These are phyloP conservation scores for Gnathonemus longibarbis DNA, from an alignment of 2,113 vertebrate species.

Conservation along the genomic window DNA sequence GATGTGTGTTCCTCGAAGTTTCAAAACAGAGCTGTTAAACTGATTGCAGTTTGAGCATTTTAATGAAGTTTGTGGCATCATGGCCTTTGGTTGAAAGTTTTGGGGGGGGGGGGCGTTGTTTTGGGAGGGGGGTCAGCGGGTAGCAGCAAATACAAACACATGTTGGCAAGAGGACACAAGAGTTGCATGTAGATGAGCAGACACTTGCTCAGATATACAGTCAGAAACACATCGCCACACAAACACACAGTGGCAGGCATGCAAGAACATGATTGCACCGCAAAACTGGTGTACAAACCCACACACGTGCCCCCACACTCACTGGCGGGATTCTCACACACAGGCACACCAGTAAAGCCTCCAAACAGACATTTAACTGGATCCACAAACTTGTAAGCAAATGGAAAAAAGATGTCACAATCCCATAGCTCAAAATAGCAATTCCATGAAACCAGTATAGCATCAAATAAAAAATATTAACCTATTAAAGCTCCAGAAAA, in stretches of 20 bases:
- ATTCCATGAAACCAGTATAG: slow-evolving; percentile 43
- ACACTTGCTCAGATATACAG: not conserved
- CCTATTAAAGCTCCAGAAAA: slow-evolving; percentile 44
- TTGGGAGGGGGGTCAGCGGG: not conserved
- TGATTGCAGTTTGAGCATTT: not conserved
- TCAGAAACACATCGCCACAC: not conserved
- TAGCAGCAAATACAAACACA: not conserved
- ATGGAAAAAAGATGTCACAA: slow-evolving; percentile 43
- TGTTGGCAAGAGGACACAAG: not conserved
- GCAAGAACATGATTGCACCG: not conserved
- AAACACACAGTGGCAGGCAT: not conserved
- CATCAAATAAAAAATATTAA: slow-evolving; percentile 49
- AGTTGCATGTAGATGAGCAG: not conserved
- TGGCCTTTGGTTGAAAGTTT: not conserved
- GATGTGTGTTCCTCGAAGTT: not conserved
- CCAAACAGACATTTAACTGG: slow-evolving; percentile 42
- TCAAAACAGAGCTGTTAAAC: slow-evolving; percentile 4
- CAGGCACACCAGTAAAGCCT: slow-evolving; percentile 28
- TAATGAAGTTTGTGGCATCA: not conserved
- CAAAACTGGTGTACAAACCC: not conserved
- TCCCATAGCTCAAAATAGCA: slow-evolving; percentile 45
- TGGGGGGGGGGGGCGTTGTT: not conserved
- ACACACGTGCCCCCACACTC: not conserved
- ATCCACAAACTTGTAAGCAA: slow-evolving; percentile 42
- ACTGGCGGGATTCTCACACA: not conserved